These are phyloP conservation scores for Ophthalmolycus amberensis DNA, from an alignment of 2,113 vertebrate species.

Conservation along the genomic window DNA sequence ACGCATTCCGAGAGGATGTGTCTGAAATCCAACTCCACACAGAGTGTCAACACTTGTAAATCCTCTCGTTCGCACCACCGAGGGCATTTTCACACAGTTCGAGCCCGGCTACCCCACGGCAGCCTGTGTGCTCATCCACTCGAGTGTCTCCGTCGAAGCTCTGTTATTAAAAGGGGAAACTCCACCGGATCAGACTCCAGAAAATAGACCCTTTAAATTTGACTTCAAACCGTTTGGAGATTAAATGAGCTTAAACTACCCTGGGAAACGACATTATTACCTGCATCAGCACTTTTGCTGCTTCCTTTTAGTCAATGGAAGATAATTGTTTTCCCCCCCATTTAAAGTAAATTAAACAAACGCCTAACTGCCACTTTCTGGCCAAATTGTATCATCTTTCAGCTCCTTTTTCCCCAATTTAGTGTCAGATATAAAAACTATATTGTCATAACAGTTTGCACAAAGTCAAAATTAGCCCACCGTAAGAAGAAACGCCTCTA, in stretches of 20 bases:
- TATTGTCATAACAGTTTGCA: not conserved
- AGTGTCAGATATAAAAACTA: not conserved
- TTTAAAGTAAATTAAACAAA: not conserved
- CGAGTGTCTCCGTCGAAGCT: constrained; percentile 35
- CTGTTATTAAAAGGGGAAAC: constrained; percentile 73
- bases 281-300: not conserved
- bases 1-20: constrained; percentile 67
- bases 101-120: constrained; percentile 54
- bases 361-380: not conserved
- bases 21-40: constrained; percentile 73
- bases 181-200: constrained; percentile 64
- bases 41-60: constrained; percentile 79
- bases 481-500: not conserved
- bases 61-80: constrained; percentile 69
- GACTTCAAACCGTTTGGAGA: constrained; percentile 54
- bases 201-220: constrained; percentile 53
- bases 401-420: not conserved
- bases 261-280: not conserved
- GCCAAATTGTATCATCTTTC: not conserved
- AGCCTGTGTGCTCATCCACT: constrained; percentile 68
- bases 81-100: constrained; percentile 77
- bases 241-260: constrained; percentile 18
- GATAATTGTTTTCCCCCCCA: not conserved
- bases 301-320: not conserved
- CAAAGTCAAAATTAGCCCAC: not conserved